Conservation (phyloP, 2,888 invertebrate genomes). For the Nasonovia ribisnigri region DNA sequence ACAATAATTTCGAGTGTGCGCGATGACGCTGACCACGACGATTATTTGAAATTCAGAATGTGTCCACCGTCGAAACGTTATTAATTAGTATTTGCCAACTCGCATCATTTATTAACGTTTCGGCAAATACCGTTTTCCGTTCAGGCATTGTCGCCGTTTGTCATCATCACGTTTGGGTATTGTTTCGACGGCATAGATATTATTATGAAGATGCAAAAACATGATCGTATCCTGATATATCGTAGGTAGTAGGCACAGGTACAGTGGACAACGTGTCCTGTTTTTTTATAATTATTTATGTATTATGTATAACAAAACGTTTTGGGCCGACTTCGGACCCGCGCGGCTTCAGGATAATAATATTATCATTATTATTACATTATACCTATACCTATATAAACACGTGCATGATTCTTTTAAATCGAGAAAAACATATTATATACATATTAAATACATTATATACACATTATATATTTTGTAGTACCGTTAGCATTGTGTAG, state of each 20-base stretch:
- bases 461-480: constrained; percentile 15
- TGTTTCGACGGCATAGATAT: background rate
- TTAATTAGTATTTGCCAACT: constrained; percentile 9
- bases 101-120: background rate
- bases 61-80: background rate
- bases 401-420: constrained; percentile 3
- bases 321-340: background rate
- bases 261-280: background rate
- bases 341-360: background rate
- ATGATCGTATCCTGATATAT: background rate
- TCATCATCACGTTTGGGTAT: background rate
- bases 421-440: background rate
- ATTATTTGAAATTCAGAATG: constrained; percentile 18
- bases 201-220: background rate
- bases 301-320: background rate
- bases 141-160: too few relatives aligned
- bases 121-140: background rate
- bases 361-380: background rate
- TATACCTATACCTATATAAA: background rate
- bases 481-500: constrained; percentile 61
- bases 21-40: background rate
- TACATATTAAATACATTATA: background rate
- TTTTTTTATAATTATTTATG: background rate
- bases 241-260: background rate
- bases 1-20: background rate